Evolutionary conservation across 1,140 invertebrate genomes (phyloP), one percentile per base, ranked within the genome.

Genomic region (Cyclargus thomasi): DNA sequence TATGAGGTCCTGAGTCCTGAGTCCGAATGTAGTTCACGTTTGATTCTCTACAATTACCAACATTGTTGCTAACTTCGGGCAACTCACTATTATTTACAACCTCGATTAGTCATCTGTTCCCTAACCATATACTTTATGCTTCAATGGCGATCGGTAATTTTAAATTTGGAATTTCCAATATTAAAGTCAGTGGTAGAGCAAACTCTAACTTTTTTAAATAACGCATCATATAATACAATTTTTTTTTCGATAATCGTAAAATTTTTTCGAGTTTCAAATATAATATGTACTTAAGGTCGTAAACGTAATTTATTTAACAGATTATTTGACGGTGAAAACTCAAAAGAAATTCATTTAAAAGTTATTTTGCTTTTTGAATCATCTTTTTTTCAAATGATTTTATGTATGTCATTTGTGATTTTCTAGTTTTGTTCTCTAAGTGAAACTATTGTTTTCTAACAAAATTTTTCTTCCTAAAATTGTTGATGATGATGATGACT

Each of bases 11-110:
- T n/a, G n/a, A n/a, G n/a, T n/a, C n/a, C n/a, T n/a, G n/a, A n/a
- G 67, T 11, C 66, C 68, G 67, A n/a, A 73, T 70, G 70, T 70
- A 57, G 63, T 73, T 67, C 14, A 62, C 17, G 20, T 67, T 63
- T 70, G 66, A 73, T 73, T 68, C 63, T 59, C 35, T 57, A 64
- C 53, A 68, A 68, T n/a, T 73, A 68, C 53, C n/a, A 53, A 74
- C 67, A 71, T 67, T 69, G 73, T 71, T 68, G 68, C 68, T 17
- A 69, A 63, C 39, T 63, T 64, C 63, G 53, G 23, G 64, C 67
- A 16, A 67, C 64, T 53, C 63, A 39, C 36, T 71, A 63, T 68
- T 66, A 71, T 74, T 69, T 69, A 67, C 63, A 47, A 22, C 47
- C 72, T 11, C 10, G 39, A 69, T 71, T 36, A 65, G 21, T 74